Percentiles rank a stretch among this genome's conserved stretches.
phyloP scores from a whole-genome alignment of 2,888 invertebrate species.

The Sesia bembeciformis region DNA sequence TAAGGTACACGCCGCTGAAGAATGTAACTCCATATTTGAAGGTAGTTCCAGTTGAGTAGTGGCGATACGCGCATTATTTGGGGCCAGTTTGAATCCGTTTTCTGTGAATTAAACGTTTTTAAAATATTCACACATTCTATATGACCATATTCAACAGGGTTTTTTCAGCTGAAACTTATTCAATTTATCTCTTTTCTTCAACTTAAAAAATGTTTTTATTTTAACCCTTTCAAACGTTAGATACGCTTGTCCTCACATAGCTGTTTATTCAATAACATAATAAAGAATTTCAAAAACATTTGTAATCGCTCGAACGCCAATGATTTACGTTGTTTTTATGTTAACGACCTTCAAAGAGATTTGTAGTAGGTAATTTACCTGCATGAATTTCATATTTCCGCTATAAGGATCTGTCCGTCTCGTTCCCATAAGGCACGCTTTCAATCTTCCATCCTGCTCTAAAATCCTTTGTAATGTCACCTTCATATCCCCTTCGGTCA shows the following conservation, averaged over 20 bases:
- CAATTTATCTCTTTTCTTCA: no score
- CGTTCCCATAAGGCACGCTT: constrained; percentile 94
- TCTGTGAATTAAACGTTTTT: constrained; percentile 43
- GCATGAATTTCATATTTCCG: constrained; percentile 77
- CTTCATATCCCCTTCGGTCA: constrained; percentile 81
- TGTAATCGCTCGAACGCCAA: no score
- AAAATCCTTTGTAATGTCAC: constrained; percentile 79
- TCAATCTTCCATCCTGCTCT: constrained; percentile 73
- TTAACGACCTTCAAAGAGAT: no score
- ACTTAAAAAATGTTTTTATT: no score
- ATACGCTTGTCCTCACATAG: no score
- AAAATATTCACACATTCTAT: no score
- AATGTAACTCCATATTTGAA: constrained; percentile 93
- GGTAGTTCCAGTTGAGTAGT: constrained; percentile 92
- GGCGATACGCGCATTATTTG: constrained; percentile 91
- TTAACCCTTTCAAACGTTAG: no score
- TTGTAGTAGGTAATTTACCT: constrained; percentile 60
- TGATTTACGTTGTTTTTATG: no score
- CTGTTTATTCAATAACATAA: no score
- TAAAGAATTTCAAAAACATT: no score
- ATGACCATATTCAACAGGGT: no score
- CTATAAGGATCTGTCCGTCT: constrained; percentile 91
- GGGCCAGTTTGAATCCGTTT: constrained; percentile 94
- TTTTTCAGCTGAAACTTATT: no score
- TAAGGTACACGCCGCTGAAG: constrained; percentile 87